Evolutionary conservation across 2,797 vertebrate genomes (phyloP).

Genomic region (Coreius guichenoti): DNA sequence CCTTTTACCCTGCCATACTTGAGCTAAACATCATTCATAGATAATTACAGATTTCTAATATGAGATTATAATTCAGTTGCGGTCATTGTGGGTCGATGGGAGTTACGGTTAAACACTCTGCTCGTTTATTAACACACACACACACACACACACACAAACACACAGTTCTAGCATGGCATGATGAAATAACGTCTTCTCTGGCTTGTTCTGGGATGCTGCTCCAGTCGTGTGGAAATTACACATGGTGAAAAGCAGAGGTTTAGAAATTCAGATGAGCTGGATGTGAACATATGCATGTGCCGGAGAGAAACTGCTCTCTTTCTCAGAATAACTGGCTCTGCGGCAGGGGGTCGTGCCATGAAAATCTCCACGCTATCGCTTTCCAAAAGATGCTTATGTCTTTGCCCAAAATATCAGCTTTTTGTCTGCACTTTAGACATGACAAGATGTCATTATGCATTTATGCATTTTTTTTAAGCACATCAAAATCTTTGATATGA

Average conservation of each 20-base stretch:
- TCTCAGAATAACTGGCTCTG: neutral
- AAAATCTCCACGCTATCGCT: neutral
- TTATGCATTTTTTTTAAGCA: neutral
- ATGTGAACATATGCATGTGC: neutral
- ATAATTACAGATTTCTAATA: conserved; percentile 9
- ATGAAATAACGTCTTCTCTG: conserved; percentile 11
- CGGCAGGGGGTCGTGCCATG: neutral
- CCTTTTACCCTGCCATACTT: neutral
- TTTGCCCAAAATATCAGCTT: neutral
- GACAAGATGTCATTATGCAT: neutral
- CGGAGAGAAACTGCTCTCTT: conserved; percentile 14
- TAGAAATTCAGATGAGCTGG: conserved; percentile 40
- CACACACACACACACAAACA: too few relatives aligned
- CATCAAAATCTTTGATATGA: neutral
- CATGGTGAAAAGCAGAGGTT: conserved; percentile 45
- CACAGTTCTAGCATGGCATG: neutral
- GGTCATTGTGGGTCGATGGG: neutral
- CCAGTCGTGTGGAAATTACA: conserved; percentile 49
- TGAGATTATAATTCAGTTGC: neutral
- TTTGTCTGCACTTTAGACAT: neutral
- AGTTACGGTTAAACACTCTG: neutral
- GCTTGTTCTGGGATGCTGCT: conserved; percentile 2
- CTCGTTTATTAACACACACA: neutral
- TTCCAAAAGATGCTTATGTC: neutral
- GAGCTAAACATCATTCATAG: neutral